These are phyloP conservation scores for Oasisia sp. DNA, from an alignment of 2,888 invertebrate species.

Conservation along the genomic window DNA sequence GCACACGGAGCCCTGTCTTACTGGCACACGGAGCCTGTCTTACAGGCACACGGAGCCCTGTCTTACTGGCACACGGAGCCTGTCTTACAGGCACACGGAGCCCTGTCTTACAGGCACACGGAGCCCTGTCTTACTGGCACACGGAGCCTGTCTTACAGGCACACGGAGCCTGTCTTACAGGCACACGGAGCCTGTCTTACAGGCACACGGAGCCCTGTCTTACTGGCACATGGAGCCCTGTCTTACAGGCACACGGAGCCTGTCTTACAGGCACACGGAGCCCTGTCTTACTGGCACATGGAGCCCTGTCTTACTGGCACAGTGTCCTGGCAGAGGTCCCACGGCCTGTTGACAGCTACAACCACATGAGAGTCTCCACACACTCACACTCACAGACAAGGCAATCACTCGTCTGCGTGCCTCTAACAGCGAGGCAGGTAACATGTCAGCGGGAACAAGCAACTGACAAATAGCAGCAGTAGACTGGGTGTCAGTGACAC, in stretches of 20 bases:
- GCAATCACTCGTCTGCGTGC: not conserved
- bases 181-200: not conserved
- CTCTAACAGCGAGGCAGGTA: not conserved
- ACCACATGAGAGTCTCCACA: not conserved
- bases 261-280: too few species aligned
- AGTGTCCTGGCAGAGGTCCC: not conserved
- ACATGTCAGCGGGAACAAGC: not conserved
- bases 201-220: not conserved
- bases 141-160: too few species aligned
- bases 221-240: not conserved
- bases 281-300: not conserved
- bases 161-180: too few species aligned
- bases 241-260: not conserved
- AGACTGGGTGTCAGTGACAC: not conserved
- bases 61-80: not conserved
- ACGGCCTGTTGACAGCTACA: not conserved
- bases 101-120: not conserved
- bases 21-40: too few species aligned
- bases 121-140: not conserved
- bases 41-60: too few species aligned
- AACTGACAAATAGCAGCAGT: not conserved
- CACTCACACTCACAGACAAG: not conserved
- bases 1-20: too few species aligned
- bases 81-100: too few species aligned
- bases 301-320: not conserved